Evolutionary conservation across 2,797 vertebrate species (phyloP).

Genomic region (Falco berigora): DNA sequence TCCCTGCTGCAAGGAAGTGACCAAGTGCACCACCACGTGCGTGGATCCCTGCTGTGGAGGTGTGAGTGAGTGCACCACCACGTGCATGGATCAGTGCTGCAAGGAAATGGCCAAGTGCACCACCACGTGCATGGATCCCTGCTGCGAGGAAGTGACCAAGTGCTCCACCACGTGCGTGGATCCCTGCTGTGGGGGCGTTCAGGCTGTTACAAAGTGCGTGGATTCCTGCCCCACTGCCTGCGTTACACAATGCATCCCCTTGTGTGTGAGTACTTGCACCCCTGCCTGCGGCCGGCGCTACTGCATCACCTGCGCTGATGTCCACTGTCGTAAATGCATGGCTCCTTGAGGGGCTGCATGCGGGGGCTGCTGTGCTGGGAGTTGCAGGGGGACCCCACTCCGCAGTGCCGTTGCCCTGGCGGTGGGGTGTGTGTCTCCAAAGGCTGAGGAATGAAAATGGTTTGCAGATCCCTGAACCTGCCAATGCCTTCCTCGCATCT

Average conservation of each 20-base stretch:
- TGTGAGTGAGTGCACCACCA: neutral
- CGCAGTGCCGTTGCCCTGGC: neutral
- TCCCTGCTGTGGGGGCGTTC: neutral
- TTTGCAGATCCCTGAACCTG: neutral
- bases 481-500: neutral
- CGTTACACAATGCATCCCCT: neutral
- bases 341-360: neutral
- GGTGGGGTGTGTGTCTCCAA: neutral
- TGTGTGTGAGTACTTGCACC: accelerated
- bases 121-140: neutral
- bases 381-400: neutral
- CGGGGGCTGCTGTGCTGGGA: accelerated
- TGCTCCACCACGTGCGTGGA: neutral
- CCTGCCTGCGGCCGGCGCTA: neutral
- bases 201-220: neutral
- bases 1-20: accelerated
- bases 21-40: neutral
- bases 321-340: neutral
- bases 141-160: accelerated
- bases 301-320: neutral
- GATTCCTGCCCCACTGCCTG: neutral
- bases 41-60: accelerated
- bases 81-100: neutral
- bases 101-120: accelerated
- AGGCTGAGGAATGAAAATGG: neutral